A percentile compares a stretch with the other conserved stretches of the same genome.
These are phyloP conservation scores for Epinephelus awoara DNA, from an alignment of 2,797 vertebrate species.

Conservation along the genomic window DNA sequence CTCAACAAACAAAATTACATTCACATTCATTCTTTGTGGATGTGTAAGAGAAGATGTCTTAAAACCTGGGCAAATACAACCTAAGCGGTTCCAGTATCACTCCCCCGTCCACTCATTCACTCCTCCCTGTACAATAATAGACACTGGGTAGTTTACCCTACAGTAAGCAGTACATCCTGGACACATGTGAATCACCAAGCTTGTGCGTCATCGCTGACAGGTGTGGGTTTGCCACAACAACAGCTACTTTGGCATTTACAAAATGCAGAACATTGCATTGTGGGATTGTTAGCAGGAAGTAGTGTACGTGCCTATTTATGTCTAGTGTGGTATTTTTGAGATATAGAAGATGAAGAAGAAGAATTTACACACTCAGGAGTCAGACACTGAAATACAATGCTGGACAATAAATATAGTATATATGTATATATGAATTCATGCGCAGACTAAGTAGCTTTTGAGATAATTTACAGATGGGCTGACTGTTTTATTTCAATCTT, in stretches of 20 bases:
- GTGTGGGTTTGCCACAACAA: neutral
- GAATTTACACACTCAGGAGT: neutral
- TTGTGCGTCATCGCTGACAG: neutral
- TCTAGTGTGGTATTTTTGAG: neutral
- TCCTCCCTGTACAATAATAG: neutral
- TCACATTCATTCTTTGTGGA: neutral
- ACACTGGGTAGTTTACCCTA: neutral
- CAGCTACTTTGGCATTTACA: neutral
- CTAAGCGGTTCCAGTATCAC: neutral
- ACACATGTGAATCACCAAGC: neutral
- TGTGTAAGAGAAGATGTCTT: neutral
- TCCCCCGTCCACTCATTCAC: neutral
- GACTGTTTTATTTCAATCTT: neutral
- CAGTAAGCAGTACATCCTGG: neutral
- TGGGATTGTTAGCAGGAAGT: neutral
- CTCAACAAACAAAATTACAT: neutral
- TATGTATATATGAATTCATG: neutral
- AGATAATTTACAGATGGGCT: neutral
- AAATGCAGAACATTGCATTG: neutral
- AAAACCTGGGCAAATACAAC: neutral
- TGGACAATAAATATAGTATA: neutral
- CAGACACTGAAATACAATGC: neutral
- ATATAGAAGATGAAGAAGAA: neutral
- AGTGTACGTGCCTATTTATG: no score
- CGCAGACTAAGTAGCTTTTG: neutral